Evolutionary conservation across 2,797 vertebrate genomes (phyloP), one percentile per base, ranked within the genome.

Genomic region (Podarcis lilfordi): DNA sequence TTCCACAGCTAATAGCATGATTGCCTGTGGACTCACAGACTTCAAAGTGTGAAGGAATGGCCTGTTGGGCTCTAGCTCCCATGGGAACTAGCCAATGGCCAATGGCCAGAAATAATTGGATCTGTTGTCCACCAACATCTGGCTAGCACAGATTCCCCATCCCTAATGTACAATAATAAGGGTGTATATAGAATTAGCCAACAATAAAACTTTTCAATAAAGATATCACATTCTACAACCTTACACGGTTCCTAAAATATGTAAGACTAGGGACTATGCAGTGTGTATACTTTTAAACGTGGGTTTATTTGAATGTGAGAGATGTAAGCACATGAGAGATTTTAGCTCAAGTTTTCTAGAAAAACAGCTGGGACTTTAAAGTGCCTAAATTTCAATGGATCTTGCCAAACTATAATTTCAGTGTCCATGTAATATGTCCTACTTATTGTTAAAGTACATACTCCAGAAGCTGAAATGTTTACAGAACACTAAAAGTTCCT

Each of bases 381-480:
- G 11, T 64, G 59, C 29, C 37, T 66, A 25, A 35, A 27, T 40
- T 81, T 40, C n/a, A 8, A 10, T 64, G 3, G 1, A 15, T 81
- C n/a, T 59, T 66, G 32, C 59, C 35, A 66, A 68, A 7, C 5
- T 45, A 9, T 75, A 37, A 40, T 40, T 75, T 75, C 32, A 23
- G 40, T 37, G n/a, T 59, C 59, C n/a, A 6, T 59, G 29, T 23
- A 7, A 29, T 59, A 32, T 55, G 80, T 72, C 78, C 86, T 91
- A 91, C 94, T 94, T 95, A 69, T 91, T 87, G 61, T 71, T 66
- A 92, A 71, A 91, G 91, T 90, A 92, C 94, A 92, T 92, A 91
- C 4, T 77, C 77, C 82, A 84, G 83, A 89, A 82, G 93, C 92
- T 89, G 93, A 95, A 93, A 89, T 88, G 90, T 92, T 94, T 92